A percentile compares a stretch with the other conserved stretches of the same genome.
Evolutionary conservation across 2,113 vertebrate genomes (phyloP).

Genomic region (Sardina pilchardus): DNA sequence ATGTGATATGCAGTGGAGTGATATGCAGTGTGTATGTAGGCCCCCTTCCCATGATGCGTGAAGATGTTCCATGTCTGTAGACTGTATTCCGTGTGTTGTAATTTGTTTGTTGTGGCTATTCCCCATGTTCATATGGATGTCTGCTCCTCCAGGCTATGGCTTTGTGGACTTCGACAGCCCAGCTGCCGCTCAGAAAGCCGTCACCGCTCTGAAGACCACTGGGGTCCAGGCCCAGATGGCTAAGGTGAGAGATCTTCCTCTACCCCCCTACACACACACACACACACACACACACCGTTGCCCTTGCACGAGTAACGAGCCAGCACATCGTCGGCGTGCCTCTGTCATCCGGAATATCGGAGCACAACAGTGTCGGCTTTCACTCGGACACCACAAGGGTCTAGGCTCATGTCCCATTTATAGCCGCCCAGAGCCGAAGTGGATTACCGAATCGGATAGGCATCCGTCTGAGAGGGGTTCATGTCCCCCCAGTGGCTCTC

Average conservation of each 20-base stretch:
- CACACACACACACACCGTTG: neutral
- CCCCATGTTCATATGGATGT: neutral
- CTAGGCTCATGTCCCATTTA: neutral
- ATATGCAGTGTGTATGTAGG: neutral
- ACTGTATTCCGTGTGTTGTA: neutral
- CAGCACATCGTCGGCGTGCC: neutral
- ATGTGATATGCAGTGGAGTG: neutral
- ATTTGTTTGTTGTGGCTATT: neutral
- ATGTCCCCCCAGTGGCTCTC: neutral
- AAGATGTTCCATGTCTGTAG: neutral
- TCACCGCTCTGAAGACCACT: conserved; percentile 88
- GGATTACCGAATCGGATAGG: conserved; percentile 1
- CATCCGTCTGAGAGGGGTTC: neutral
- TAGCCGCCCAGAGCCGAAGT: neutral
- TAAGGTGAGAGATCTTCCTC: conserved; percentile 77
- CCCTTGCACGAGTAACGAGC: neutral
- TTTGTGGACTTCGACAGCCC: conserved; percentile 99
- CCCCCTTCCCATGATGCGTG: neutral
- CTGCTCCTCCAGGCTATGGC: conserved; percentile 85
- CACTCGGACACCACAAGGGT: neutral
- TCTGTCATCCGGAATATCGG: neutral
- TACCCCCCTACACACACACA: conserved; percentile 16
- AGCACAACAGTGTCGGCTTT: conserved; percentile 9
- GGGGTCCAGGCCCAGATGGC: conserved; percentile 99
- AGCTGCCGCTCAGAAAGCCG: conserved; percentile 94